These are phyloP conservation scores for Podiceps cristatus DNA, from an alignment of 2,113 vertebrate genomes.

Conservation along the genomic window DNA sequence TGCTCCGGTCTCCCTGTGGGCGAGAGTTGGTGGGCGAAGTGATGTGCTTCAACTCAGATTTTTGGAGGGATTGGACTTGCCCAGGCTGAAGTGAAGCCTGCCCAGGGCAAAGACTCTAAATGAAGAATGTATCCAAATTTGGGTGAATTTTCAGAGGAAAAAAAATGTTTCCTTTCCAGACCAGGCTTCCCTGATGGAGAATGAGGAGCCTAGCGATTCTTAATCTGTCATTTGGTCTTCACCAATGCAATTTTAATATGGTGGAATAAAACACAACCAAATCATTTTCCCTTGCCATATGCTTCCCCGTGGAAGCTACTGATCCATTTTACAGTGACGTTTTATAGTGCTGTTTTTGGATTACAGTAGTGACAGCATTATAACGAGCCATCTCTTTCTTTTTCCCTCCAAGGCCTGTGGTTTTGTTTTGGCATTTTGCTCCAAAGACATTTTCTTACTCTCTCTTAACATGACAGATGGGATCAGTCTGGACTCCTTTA, in stretches of 20 bases:
- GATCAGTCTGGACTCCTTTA: neutral
- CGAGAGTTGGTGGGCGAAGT: rapidly evolving
- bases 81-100: neutral
- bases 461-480: neutral
- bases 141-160: neutral
- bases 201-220: neutral
- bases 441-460: neutral
- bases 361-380: neutral
- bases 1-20: neutral
- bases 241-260: neutral
- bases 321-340: neutral
- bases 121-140: neutral
- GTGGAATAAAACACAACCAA: neutral
- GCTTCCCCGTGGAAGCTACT: neutral
- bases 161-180: neutral
- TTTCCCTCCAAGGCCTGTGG: neutral
- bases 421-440: neutral
- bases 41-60: neutral
- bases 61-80: neutral
- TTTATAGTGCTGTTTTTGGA: neutral
- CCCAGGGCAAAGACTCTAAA: neutral
- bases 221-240: neutral
- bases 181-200: neutral
- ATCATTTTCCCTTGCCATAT: neutral
- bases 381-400: neutral